A percentile compares a stretch with the other conserved stretches of the same genome.
Evolutionary conservation across 2,797 vertebrate genomes (phyloP).

Genomic region (Pipistrellus kuhlii): DNA sequence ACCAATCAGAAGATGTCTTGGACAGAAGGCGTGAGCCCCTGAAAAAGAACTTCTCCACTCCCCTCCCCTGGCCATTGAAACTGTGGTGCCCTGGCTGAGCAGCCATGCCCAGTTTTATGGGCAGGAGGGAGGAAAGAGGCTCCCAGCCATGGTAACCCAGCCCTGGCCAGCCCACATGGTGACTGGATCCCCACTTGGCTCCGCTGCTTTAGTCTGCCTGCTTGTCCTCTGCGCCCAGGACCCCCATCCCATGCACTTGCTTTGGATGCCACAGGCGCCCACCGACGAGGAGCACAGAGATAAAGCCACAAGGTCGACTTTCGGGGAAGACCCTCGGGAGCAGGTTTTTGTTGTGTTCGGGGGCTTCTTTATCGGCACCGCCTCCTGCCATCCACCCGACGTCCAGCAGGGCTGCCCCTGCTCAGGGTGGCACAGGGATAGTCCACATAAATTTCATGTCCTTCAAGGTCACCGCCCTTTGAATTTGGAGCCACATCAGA

Average conservation of each 20-base stretch:
- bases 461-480: neutral
- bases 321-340: neutral
- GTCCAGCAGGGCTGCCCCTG: neutral
- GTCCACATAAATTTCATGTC: neutral
- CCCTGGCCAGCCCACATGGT: neutral
- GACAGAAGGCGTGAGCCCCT: neutral
- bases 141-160: neutral
- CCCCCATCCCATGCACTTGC: no score
- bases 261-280: neutral
- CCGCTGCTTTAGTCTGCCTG: neutral
- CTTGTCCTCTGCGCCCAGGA: neutral
- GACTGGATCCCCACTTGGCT: neutral
- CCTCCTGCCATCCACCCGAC: neutral
- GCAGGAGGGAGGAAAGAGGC: neutral
- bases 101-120: fast-evolving
- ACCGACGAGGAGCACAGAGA: neutral
- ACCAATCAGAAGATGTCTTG: neutral
- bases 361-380: neutral
- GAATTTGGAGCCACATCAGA: neutral
- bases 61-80: neutral
- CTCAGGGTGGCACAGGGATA: fast-evolving
- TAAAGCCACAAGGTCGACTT: neutral
- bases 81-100: neutral
- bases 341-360: neutral
- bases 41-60: neutral